Evolutionary conservation across 2,113 vertebrate genomes (phyloP).

Genomic region (Pterocles burchelli): DNA sequence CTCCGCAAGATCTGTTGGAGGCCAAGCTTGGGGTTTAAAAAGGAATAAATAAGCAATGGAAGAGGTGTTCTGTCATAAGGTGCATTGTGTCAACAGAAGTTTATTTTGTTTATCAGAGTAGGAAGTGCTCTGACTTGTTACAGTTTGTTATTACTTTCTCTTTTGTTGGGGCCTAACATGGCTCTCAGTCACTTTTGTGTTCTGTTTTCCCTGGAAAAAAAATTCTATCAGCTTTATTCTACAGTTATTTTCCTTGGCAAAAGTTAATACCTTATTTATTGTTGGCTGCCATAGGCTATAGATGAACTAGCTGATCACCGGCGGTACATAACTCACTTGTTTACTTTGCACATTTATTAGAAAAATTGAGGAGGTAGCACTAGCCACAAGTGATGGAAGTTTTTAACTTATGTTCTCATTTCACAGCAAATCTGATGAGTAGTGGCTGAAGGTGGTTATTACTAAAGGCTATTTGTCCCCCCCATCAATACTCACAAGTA

Average conservation of each 20-base stretch:
- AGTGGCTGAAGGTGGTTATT: background rate
- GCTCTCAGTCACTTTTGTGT: background rate
- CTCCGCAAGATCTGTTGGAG: background rate
- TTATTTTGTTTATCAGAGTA: slow-evolving; percentile 13
- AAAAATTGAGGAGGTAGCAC: background rate
- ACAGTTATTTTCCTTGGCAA: background rate
- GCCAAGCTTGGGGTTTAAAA: slow-evolving; percentile 34
- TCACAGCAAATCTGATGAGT: background rate
- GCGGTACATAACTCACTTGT: background rate
- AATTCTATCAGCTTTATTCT: background rate
- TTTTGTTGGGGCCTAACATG: background rate
- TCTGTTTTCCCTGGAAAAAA: background rate
- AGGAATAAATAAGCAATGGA: slow-evolving; percentile 15
- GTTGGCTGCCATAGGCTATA: background rate
- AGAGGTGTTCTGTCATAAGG: slow-evolving; percentile 6
- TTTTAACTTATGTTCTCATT: background rate
- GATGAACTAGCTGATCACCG: background rate
- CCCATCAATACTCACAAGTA: background rate
- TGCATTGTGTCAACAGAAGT: slow-evolving; percentile 42
- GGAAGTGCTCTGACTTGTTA: slow-evolving; percentile 8
- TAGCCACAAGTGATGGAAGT: background rate
- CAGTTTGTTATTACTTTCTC: background rate
- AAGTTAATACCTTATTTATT: background rate
- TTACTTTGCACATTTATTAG: background rate
- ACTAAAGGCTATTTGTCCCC: background rate